Percentiles rank a stretch among this genome's conserved stretches.
Evolutionary conservation across 2,888 invertebrate genomes (phyloP).

Genomic region (Lepidocyrtoides sp.): DNA sequence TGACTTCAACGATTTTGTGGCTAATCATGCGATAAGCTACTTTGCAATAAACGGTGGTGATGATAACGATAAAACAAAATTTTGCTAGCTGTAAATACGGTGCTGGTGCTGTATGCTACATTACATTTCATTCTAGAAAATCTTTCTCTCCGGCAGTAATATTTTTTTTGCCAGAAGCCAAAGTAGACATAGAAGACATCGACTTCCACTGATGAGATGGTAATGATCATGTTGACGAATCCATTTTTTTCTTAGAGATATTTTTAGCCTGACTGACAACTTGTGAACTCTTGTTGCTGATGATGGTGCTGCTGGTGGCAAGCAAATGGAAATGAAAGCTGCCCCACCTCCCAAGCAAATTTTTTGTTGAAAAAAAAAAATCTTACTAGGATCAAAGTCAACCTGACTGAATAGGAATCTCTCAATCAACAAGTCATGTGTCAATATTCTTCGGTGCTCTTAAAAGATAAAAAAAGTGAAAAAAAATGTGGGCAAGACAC

Average conservation of each 20-base stretch:
- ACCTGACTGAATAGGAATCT: not conserved
- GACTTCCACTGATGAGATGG: not conserved
- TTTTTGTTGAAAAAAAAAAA: not conserved
- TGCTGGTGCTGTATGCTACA: no score
- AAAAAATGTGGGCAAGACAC: not conserved
- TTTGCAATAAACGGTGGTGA: not conserved
- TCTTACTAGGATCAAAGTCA: not conserved
- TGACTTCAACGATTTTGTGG: not conserved
- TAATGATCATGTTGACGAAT: conserved; percentile 29
- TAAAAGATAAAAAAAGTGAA: conserved; percentile 20
- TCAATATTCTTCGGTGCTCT: conserved; percentile 51
- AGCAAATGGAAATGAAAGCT: not conserved
- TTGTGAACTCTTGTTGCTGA: conserved; percentile 34
- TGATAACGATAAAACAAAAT: not conserved
- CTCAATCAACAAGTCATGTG: conserved; percentile 55
- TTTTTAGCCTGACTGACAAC: conserved; percentile 61
- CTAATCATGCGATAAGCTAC: conserved; percentile 35
- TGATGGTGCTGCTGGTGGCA: not conserved
- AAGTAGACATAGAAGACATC: conserved; percentile 15
- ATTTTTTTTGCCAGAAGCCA: not conserved
- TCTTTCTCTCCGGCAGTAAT: no score
- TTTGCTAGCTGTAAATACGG: not conserved
- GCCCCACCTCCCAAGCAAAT: conserved; percentile 60
- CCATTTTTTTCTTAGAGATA: conserved; percentile 23
- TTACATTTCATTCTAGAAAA: not conserved